These are phyloP conservation scores for Cantharis nigra DNA, from an alignment of 2,888 invertebrate species.

Conservation along the genomic window DNA sequence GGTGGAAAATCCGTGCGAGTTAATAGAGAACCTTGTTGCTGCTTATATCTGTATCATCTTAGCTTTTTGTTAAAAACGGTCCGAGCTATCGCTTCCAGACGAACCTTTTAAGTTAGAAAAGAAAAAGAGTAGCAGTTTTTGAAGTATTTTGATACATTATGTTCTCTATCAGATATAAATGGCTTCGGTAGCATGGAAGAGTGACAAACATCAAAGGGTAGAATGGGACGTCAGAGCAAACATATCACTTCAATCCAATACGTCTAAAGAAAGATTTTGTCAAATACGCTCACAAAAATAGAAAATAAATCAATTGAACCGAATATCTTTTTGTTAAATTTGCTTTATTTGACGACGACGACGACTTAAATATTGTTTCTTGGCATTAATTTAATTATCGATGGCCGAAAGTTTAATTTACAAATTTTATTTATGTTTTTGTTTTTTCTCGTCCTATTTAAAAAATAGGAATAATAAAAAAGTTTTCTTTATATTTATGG, in stretches of 20 bases:
- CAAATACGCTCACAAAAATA: constrained; percentile 19
- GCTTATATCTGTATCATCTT: constrained; percentile 5
- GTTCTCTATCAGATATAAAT: constrained; percentile 31
- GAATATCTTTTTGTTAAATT: constrained; percentile 15
- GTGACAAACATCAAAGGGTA: constrained; percentile 29
- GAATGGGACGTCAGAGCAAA: constrained; percentile 32
- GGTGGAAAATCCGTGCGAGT: neutral
- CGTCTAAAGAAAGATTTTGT: constrained; percentile 26
- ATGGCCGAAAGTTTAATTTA: neutral
- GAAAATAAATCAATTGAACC: constrained; percentile 26
- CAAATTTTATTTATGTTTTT: neutral
- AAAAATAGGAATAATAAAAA: neutral
- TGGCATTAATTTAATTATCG: neutral
- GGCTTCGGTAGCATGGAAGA: constrained; percentile 28
- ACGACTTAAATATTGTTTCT: neutral
- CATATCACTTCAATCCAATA: constrained; percentile 36
- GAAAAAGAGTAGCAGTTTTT: constrained; percentile 17
- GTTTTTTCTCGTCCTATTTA: neutral
- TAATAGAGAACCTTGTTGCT: neutral
- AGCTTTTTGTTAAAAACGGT: neutral
- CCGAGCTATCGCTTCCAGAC: constrained; percentile 11
- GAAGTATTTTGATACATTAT: constrained; percentile 25
- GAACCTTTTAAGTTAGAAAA: constrained; percentile 14
- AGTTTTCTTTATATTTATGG: neutral
- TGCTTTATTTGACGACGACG: neutral